A percentile compares a stretch with the other conserved stretches of the same genome.
These are phyloP conservation scores for Sarcophaga rosellei DNA, from an alignment of 2,888 invertebrate genomes.

Conservation along the genomic window DNA sequence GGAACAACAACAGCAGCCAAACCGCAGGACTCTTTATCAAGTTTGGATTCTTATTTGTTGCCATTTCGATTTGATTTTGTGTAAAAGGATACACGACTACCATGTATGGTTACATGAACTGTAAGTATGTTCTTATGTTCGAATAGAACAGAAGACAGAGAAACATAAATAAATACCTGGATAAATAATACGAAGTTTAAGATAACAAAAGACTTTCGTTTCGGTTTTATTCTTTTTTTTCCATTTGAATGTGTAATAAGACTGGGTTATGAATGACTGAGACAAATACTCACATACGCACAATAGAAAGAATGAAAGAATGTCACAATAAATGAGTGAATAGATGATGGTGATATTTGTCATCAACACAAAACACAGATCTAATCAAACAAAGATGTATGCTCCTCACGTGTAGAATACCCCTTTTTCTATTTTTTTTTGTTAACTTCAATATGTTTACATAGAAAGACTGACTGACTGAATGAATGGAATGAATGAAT, in stretches of 20 bases:
- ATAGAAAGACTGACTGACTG: conserved; percentile 8
- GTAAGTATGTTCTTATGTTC: conserved; percentile 1
- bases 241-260: conserved; percentile 23
- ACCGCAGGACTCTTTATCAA: conserved; percentile 57
- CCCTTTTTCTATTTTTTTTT: conserved; percentile 10
- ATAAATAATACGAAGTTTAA: conserved; percentile 59
- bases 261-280: conserved; percentile 26
- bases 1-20: conserved; percentile 20
- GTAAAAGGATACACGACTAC: conserved; percentile 15
- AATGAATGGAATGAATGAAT: neutral
- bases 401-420: conserved; percentile 10
- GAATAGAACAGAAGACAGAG: neutral
- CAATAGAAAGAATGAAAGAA: conserved; percentile 14
- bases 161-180: conserved; percentile 42
- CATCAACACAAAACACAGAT: conserved; percentile 64
- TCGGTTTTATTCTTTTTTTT: conserved; percentile 37
- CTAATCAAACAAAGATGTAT: conserved; percentile 51
- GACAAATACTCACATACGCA: conserved; percentile 1
- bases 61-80: neutral
- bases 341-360: conserved; percentile 67
- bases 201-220: conserved; percentile 62
- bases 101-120: conserved; percentile 17
- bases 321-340: conserved; percentile 46
- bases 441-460: conserved; percentile 54
- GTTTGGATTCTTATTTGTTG: conserved; percentile 4